Conservation (phyloP, 2,113 vertebrate species). For the Cyprinodon variegatus region DNA sequence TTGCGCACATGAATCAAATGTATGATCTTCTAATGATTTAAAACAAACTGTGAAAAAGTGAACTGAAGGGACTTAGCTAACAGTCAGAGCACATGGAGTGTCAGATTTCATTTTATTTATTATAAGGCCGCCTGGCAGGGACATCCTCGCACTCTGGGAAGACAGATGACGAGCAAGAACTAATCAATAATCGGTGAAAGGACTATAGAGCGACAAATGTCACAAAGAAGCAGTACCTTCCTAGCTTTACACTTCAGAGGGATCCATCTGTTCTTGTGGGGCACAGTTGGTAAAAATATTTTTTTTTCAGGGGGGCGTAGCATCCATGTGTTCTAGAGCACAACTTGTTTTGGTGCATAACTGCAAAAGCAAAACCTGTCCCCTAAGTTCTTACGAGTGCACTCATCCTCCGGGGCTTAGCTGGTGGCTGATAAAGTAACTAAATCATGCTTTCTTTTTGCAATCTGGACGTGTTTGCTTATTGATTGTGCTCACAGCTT, state of each 20-base stretch:
- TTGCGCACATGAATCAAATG: conserved; percentile 42
- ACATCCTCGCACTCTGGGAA: conserved; percentile 20
- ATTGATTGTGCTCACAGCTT: conserved; percentile 49
- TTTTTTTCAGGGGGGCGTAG: conserved; percentile 2
- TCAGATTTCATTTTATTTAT: conserved; percentile 18
- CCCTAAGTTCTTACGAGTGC: conserved; percentile 16
- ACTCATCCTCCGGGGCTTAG: conserved; percentile 22
- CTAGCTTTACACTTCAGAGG: conserved; percentile 28
- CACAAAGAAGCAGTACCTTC: conserved; percentile 12
- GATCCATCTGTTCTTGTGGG: conserved; percentile 33
- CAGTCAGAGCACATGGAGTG: conserved; percentile 7
- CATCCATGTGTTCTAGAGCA: conserved; percentile 22
- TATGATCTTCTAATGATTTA: conserved; percentile 25
- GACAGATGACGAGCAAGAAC: conserved; percentile 28
- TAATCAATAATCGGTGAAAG: conserved; percentile 45
- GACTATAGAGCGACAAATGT: conserved; percentile 7
- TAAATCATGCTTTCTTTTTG: conserved; percentile 36
- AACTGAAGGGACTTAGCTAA: conserved; percentile 5
- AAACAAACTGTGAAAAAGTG: conserved; percentile 14
- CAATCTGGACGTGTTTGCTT: conserved; percentile 33
- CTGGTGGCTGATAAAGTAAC: conserved; percentile 27
- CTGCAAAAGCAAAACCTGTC: conserved; percentile 32
- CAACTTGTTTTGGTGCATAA: conserved; percentile 30
- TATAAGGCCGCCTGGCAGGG: conserved; percentile 25
- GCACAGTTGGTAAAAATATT: conserved; percentile 28